A percentile compares a stretch with the other conserved stretches of the same genome.
These are phyloP conservation scores for Strigamia transsilvanica DNA, from an alignment of 2,888 invertebrate species.

Conservation along the genomic window DNA sequence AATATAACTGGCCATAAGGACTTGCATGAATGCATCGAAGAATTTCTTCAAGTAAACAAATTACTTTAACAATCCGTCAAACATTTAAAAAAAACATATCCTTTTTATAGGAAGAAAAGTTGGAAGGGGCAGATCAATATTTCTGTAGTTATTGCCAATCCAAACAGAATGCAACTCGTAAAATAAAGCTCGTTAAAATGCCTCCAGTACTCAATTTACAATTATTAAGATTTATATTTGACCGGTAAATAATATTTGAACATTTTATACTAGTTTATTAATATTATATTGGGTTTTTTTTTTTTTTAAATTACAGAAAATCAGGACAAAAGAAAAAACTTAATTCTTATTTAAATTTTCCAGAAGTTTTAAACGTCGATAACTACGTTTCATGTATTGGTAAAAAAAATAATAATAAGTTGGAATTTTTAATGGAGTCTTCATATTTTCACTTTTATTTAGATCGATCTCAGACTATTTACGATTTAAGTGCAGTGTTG, in stretches of 20 bases:
- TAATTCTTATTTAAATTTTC: conserved; percentile 70
- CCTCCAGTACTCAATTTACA: conserved; percentile 72
- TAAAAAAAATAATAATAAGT: conserved; percentile 54
- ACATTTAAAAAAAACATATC: background rate
- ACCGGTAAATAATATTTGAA: conserved; percentile 65
- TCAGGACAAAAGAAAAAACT: conserved; percentile 71
- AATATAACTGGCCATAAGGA: conserved; percentile 69
- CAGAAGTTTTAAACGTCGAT: conserved; percentile 71
- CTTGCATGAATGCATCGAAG: conserved; percentile 68
- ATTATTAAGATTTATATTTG: conserved; percentile 71
- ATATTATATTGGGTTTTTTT: conserved; percentile 25
- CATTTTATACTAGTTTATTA: background rate
- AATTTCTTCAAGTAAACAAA: conserved; percentile 66
- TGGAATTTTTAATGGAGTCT: conserved; percentile 5
- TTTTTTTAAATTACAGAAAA: conserved; percentile 50
- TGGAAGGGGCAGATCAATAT: conserved; percentile 71
- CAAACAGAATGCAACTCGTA: conserved; percentile 70
- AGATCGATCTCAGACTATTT: conserved; percentile 61
- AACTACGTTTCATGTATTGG: conserved; percentile 63
- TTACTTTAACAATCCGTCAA: background rate
- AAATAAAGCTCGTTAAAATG: conserved; percentile 68
- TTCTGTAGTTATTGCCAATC: conserved; percentile 69
- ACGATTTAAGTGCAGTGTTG: conserved; percentile 72
- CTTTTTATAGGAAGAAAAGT: conserved; percentile 67
- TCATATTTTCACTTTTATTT: background rate